These are phyloP conservation scores for Echinarachnius parma DNA, from an alignment of 53 echinoderm and acorn worm species.

Conservation along the genomic window DNA sequence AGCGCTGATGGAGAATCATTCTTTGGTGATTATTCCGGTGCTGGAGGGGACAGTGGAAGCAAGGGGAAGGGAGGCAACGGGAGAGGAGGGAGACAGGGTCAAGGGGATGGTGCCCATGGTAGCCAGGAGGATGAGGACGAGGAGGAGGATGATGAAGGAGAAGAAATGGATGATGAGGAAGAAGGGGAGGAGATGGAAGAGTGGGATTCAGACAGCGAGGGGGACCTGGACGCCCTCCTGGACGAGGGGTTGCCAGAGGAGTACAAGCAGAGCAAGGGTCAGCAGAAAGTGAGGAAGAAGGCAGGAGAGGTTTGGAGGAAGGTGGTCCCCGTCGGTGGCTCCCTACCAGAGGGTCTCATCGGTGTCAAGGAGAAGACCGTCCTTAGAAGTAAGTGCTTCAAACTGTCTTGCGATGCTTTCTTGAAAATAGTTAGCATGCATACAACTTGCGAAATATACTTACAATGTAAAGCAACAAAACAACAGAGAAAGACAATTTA, in stretches of 20 bases:
- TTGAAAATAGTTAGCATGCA: too few species aligned
- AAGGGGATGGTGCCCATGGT: not conserved
- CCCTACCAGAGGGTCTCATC: conserved; percentile 64
- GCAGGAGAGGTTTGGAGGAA: conserved; percentile 39
- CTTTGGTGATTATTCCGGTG: not conserved
- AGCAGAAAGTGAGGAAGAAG: conserved; percentile 28
- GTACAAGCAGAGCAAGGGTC: conserved; percentile 59
- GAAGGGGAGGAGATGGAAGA: conserved; percentile 30
- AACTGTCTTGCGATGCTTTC: too few species aligned
- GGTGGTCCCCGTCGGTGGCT: conserved; percentile 8
- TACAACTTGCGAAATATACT: too few species aligned
- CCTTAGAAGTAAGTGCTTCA: conserved; percentile 60
- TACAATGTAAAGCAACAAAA: too few species aligned
- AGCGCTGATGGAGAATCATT: not conserved
- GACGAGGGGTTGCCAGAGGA: conserved; percentile 68
- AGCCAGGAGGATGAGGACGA: not conserved
- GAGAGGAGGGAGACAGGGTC: not conserved
- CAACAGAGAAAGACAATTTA: too few species aligned
- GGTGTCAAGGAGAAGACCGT: conserved; percentile 73
- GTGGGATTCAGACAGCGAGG: conserved; percentile 57
- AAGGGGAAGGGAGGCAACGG: not conserved
- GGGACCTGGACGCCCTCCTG: conserved; percentile 77
- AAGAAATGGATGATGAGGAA: conserved; percentile 20
- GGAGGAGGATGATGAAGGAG: conserved; percentile 11
- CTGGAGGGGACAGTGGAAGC: not conserved